Conservation (phyloP, 23 tunicate genomes). For the Diplosoma virens region DNA sequence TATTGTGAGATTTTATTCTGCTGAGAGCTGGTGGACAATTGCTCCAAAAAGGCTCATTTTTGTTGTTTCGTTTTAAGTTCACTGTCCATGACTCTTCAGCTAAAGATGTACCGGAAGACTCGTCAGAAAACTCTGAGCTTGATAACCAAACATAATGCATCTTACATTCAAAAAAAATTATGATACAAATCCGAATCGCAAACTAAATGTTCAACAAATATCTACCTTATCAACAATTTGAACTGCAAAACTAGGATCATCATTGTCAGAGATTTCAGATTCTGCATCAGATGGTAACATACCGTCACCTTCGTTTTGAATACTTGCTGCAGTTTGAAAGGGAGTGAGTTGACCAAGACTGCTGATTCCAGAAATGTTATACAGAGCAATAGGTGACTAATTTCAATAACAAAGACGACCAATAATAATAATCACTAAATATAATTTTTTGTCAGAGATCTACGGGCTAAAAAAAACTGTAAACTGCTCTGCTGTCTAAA, state of each 20-base stretch:
- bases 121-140: too few relatives aligned
- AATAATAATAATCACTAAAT: not conserved
- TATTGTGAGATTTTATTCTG: not conserved
- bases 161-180: too few relatives aligned
- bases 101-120: not conserved
- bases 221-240: not conserved
- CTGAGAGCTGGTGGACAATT: not conserved
- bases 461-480: not conserved
- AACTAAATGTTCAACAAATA: not conserved
- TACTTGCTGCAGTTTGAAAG: not conserved
- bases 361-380: not conserved
- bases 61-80: not conserved
- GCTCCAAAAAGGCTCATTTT: not conserved
- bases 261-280: conserved; percentile 11
- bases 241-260: conserved; percentile 8
- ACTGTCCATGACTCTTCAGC: not conserved
- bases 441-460: not conserved
- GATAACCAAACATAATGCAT: too few relatives aligned
- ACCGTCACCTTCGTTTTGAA: conserved; percentile 2
- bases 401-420: too few relatives aligned
- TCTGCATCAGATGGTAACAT: not conserved
- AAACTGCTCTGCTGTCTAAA: not conserved
- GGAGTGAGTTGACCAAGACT: not conserved
- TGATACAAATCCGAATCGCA: not conserved
- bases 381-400: too few relatives aligned